Evolutionary conservation across 1,140 invertebrate species (phyloP).

Genomic region (Brachystomella parvula): DNA sequence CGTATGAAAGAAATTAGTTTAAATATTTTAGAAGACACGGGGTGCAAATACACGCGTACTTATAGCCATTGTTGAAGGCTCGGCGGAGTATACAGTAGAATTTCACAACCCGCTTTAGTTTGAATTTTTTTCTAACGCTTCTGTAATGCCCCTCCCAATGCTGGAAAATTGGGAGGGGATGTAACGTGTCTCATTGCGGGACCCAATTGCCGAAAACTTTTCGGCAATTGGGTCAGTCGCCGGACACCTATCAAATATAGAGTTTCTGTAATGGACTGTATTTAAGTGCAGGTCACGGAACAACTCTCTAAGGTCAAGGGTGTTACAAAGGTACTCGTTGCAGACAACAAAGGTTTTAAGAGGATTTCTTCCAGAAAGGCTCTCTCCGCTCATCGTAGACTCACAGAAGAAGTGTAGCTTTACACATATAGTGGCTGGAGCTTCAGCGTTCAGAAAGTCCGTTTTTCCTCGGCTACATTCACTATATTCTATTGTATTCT

Average conservation of each 20-base stretch:
- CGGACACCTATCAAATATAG: too few relatives aligned
- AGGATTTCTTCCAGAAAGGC: slow-evolving; percentile 76
- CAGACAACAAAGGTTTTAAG: slow-evolving; percentile 84
- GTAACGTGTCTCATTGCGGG: slow-evolving; percentile 85
- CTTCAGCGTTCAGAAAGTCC: slow-evolving; percentile 82
- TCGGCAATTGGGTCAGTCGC: too few relatives aligned
- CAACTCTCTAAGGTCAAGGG: slow-evolving; percentile 73
- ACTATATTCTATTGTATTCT: too few relatives aligned
- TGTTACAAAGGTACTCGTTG: slow-evolving; percentile 74
- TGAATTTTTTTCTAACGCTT: too few relatives aligned
- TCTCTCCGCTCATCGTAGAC: slow-evolving; percentile 79
- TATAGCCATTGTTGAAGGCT: too few relatives aligned
- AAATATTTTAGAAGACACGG: too few relatives aligned
- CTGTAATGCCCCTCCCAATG: slow-evolving; percentile 86
- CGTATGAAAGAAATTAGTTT: too few relatives aligned
- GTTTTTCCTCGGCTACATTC: slow-evolving; percentile 72
- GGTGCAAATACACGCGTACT: too few relatives aligned
- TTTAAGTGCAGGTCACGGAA: slow-evolving; percentile 74
- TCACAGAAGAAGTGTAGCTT: slow-evolving; percentile 91
- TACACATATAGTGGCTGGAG: slow-evolving; percentile 86
- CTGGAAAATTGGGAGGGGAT: slow-evolving; percentile 84
- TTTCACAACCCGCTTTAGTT: too few relatives aligned
- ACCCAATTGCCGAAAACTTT: slow-evolving; percentile 69
- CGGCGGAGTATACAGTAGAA: too few relatives aligned
- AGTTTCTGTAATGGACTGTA: too few relatives aligned